Evolutionary conservation across 1,140 invertebrate genomes (phyloP), one percentile per base, ranked within the genome.

Genomic region (Trichomalopsis sarcophagae): DNA sequence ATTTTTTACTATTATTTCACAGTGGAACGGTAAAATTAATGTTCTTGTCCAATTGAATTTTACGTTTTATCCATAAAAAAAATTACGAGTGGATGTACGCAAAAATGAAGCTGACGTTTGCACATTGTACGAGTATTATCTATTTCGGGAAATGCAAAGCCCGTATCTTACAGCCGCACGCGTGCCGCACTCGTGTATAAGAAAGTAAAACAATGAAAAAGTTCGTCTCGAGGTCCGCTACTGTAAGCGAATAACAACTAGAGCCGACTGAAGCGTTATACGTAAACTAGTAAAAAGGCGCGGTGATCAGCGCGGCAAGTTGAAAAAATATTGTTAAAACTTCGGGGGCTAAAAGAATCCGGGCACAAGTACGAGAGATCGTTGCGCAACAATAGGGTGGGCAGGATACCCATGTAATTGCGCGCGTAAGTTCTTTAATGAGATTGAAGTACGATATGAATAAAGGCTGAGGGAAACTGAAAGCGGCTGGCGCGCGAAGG

Each of bases 381-480:
- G 40, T 68, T 44, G 33, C 36, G 62, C 36, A 83, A 77, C 74
- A 83, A 83, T 30, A 66, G 36, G 69, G 55, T 13, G 10, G 11
- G 21, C 40, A 81, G 36, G 69, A 74, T 75, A 75, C 7, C 47
- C 33, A 27, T 81, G 77, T 85, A 85, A 85, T 86, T 86, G 74
- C 74, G 73, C 66, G 84, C 68, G 84, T 86, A 86, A 82, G 74
- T 82, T 82, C 68, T 78, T 75, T 79, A 86, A 82, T 86, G 75
- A 86, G 80, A 86, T 79, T 85, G 75, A 86, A 81, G 80, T 66
- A 40, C 80, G 76, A 86, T 83, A 83, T 78, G 81, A 86, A 86
- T 80, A 83, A 81, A 84, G 81, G 78, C 79, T 84, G 87, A 78
- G 69, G 87, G 81, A 87, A 81, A 80, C 33, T 68, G 81, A 62